These are phyloP conservation scores for Dendrolimus kikuchii DNA, from an alignment of 1,140 invertebrate genomes.

Conservation along the genomic window DNA sequence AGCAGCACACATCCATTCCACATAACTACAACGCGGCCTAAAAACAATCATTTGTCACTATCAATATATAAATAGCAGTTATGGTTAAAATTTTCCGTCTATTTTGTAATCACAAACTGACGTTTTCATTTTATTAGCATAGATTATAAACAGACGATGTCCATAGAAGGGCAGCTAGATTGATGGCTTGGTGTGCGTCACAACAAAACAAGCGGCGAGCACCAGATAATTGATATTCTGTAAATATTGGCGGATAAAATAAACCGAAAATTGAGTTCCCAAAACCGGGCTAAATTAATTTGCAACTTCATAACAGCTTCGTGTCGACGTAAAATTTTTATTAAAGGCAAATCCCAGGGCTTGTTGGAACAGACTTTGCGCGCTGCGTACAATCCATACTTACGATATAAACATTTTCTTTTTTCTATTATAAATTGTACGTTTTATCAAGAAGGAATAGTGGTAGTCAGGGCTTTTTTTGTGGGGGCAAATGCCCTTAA, in stretches of 20 bases:
- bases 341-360: slow-evolving; percentile 47
- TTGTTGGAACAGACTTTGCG: slow-evolving; percentile 21
- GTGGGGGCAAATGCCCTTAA: too few species aligned
- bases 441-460: too few species aligned
- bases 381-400: slow-evolving; percentile 1
- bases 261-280: slow-evolving; percentile 63
- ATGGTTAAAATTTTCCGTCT: too few species aligned
- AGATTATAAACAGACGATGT: slow-evolving; percentile 2
- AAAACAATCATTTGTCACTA: too few species aligned
- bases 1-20: too few species aligned
- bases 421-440: neutral
- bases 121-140: too few species aligned
- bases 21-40: too few species aligned
- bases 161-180: slow-evolving; percentile 9
- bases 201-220: slow-evolving; percentile 15
- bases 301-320: slow-evolving; percentile 60
- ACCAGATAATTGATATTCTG: slow-evolving; percentile 61
- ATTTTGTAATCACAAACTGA: too few species aligned
- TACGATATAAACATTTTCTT: neutral
- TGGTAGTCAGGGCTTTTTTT: too few species aligned
- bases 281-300: slow-evolving; percentile 63
- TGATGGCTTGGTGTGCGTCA: slow-evolving; percentile 8
- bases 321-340: slow-evolving; percentile 54
- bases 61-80: too few species aligned
- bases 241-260: slow-evolving; percentile 65